phyloP scores from a whole-genome alignment of 2,797 vertebrate genomes.

The Sciurus vulgaris region DNA sequence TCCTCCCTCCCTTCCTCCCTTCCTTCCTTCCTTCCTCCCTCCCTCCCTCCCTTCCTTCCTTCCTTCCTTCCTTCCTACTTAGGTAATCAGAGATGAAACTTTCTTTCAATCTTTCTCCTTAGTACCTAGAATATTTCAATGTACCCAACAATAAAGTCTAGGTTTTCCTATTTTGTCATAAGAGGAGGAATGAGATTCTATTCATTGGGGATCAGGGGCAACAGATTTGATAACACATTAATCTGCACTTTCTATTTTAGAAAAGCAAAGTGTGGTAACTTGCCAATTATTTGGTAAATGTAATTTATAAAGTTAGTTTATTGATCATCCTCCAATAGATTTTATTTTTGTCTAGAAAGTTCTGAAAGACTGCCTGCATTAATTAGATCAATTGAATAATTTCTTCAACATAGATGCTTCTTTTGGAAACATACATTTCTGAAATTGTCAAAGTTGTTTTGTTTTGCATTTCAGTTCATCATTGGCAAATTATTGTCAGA shows the following conservation, averaged over 20 bases:
- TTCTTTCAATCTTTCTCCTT: background rate
- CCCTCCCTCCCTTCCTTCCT: too few relatives aligned
- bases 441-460: slow-evolving; percentile 18
- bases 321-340: background rate
- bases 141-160: background rate
- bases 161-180: background rate
- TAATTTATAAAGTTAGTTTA: background rate
- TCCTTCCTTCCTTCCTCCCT: too few relatives aligned
- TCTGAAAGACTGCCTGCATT: background rate
- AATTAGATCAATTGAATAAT: background rate
- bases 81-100: background rate
- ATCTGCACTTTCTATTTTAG: background rate
- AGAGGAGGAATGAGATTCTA: background rate
- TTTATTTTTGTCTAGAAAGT: slow-evolving; percentile 42
- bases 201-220: background rate
- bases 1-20: too few relatives aligned
- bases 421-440: background rate
- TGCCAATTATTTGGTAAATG: slow-evolving; percentile 11
- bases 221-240: background rate
- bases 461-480: slow-evolving; percentile 16
- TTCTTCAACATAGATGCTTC: background rate
- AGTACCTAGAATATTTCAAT: background rate
- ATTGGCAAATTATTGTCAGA: background rate
- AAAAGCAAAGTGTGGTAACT: background rate
- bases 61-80: too few relatives aligned